phyloP scores from a whole-genome alignment of 2,888 invertebrate genomes.

The Drosophila paramelanica region DNA sequence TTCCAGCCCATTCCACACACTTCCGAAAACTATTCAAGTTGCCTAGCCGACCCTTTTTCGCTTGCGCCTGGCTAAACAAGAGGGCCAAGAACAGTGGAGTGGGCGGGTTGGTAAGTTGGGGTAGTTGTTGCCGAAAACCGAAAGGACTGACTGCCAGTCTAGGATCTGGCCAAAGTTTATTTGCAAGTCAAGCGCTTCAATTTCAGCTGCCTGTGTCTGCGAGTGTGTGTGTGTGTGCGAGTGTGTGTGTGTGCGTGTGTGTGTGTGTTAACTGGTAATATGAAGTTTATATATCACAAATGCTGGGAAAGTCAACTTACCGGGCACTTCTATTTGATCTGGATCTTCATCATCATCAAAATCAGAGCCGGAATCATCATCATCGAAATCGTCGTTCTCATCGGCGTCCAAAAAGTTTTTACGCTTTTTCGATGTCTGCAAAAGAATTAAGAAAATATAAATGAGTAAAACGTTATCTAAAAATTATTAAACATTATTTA shows the following conservation, averaged over 20 bases:
- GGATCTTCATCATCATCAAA: constrained; percentile 96
- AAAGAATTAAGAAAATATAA: constrained; percentile 4
- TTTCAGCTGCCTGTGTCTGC: neutral
- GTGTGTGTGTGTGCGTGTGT: neutral
- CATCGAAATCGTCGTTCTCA: constrained; percentile 86
- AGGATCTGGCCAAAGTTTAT: neutral
- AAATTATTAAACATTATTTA: no score
- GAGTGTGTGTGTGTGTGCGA: neutral
- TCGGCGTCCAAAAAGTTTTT: constrained; percentile 72
- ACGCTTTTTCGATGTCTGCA: constrained; percentile 81
- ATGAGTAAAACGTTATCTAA: neutral
- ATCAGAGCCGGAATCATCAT: constrained; percentile 88
- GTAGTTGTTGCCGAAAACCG: neutral
- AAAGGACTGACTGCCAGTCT: constrained; percentile 2
- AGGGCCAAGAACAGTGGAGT: neutral
- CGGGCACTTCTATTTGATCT: constrained; percentile 95
- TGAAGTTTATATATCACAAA: neutral
- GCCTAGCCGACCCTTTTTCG: constrained; percentile 4
- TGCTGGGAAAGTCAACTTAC: constrained; percentile 85
- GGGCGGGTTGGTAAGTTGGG: no score
- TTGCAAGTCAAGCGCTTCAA: neutral
- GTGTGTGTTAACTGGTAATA: neutral
- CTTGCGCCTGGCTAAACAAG: neutral
- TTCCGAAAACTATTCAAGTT: constrained; percentile 12
- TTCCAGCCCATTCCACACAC: neutral